Base-by-base conservation (phyloP, 2,113 vertebrate species). In the Speoplatyrhinus poulsoni region DNA sequence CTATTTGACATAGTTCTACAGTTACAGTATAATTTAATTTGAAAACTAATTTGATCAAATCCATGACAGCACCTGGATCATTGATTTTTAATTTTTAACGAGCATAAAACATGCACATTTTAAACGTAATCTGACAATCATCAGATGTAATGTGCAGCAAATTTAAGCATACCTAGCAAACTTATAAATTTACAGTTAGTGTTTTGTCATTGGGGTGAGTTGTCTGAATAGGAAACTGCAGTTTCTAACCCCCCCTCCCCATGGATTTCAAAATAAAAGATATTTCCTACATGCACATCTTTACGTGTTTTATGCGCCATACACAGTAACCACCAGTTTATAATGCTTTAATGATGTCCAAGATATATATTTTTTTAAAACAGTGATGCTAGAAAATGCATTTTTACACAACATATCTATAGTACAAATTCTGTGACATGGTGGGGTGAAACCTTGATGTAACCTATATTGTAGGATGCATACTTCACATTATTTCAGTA, bases 181-280 rank as follows among this genome's bases (percentile, higher is more conserved):
- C 36, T 2, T 41, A 41, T 41, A 41, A 5, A 41, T 41, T 19
- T 19, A 19, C 19, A 19, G 6, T 41, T 41, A 41, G 4, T 41
- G 48, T 86, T 86, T 86, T 64, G 76, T 76, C 76, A 80, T 70
- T 77, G 62, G 79, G 67, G 65, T 4, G 62, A 70, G 80, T 81
- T 83, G 73, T 72, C 73, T 73, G 70, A 77, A 75, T 76, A 81
- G 71, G 65, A 81, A 74, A 82, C 68, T 55, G 76, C 86, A 78
- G 81, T 69, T 70, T 73, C 68, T 82, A 26, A 26, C 33, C 74
- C 71, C 76, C 17, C 70, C 74, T 82, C 84, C 81, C 73, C 87
- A 83, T 86, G 82, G 82, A 85, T 89, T 92, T 90, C 77, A 86
- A 84, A 91, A 87, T 90, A 90, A 91, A 91, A 52, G 65, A 79